Conservation (phyloP, 2,797 vertebrate genomes). For the Alca torda region DNA sequence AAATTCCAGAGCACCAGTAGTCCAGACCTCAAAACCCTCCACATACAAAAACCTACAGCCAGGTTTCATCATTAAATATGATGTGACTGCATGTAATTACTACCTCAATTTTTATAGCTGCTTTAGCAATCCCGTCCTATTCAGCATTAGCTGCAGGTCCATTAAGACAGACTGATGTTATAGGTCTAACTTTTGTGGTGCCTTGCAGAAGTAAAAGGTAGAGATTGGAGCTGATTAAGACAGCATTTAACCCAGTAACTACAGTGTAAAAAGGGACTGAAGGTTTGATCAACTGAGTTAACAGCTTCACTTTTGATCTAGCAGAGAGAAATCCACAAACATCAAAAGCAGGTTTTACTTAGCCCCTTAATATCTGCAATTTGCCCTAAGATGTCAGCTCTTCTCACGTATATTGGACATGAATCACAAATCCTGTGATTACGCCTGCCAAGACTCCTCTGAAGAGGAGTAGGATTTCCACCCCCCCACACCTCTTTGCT, state of each 20-base stretch:
- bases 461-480: background rate
- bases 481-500: background rate
- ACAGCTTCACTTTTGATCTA: constrained; percentile 28
- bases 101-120: background rate
- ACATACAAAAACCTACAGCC: background rate
- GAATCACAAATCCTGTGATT: constrained; percentile 60
- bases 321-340: constrained; percentile 6
- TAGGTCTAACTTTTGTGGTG: background rate
- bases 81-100: background rate
- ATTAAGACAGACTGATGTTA: background rate
- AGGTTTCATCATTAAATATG: background rate
- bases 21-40: background rate
- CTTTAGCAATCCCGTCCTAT: background rate
- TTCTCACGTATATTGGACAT: constrained; percentile 10
- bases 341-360: constrained; percentile 29
- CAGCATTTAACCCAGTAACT: constrained; percentile 3
- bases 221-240: constrained; percentile 7
- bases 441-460: constrained; percentile 3
- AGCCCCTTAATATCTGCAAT: constrained; percentile 13
- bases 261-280: background rate
- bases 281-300: constrained; percentile 33
- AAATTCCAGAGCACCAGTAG: background rate
- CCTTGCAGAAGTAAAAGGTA: background rate
- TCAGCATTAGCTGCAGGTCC: background rate
- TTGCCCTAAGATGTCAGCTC: constrained; percentile 29